These are phyloP conservation scores for Drosophila subquinaria DNA, from an alignment of 2,888 invertebrate species.

Conservation along the genomic window DNA sequence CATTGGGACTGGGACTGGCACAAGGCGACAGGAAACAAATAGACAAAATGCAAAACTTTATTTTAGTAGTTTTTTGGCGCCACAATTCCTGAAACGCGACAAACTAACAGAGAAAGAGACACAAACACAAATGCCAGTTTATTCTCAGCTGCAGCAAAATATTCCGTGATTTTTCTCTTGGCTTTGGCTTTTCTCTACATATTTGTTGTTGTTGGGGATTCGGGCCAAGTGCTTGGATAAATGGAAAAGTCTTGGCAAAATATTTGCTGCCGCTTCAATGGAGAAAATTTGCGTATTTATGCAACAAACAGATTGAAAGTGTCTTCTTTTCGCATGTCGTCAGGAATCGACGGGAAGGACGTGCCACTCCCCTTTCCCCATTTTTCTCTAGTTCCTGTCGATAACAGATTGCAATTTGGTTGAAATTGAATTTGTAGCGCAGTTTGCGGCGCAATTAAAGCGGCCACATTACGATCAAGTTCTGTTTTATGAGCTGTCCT, in stretches of 20 bases:
- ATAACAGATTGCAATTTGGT: slow-evolving; percentile 19
- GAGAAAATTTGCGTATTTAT: slow-evolving; percentile 71
- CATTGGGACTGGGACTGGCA: slow-evolving; percentile 24
- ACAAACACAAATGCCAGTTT: slow-evolving; percentile 21
- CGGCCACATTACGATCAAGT: slow-evolving; percentile 44
- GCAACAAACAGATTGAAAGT: slow-evolving; percentile 45
- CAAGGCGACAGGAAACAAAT: slow-evolving; percentile 78
- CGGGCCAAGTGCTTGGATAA: slow-evolving; percentile 39
- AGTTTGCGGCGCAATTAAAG: slow-evolving; percentile 73
- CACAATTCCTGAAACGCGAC: slow-evolving; percentile 62
- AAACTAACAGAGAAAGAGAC: slow-evolving; percentile 11
- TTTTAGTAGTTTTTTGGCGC: slow-evolving; percentile 82
- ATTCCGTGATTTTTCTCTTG: slow-evolving; percentile 35
- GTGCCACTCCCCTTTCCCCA: background rate
- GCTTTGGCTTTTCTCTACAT: slow-evolving; percentile 9
- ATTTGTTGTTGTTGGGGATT: slow-evolving; percentile 24
- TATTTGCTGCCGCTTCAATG: slow-evolving; percentile 58
- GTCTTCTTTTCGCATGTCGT: slow-evolving; percentile 9
- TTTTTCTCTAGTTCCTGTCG: too few species aligned
- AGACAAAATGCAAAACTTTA: slow-evolving; percentile 79
- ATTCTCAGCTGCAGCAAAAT: slow-evolving; percentile 26
- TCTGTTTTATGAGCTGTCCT: slow-evolving; percentile 64
- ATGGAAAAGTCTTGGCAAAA: slow-evolving; percentile 69
- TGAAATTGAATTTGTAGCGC: slow-evolving; percentile 64
- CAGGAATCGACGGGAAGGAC: background rate